phyloP scores from a whole-genome alignment of 2,888 invertebrate genomes.

The Fragum sueziense region DNA sequence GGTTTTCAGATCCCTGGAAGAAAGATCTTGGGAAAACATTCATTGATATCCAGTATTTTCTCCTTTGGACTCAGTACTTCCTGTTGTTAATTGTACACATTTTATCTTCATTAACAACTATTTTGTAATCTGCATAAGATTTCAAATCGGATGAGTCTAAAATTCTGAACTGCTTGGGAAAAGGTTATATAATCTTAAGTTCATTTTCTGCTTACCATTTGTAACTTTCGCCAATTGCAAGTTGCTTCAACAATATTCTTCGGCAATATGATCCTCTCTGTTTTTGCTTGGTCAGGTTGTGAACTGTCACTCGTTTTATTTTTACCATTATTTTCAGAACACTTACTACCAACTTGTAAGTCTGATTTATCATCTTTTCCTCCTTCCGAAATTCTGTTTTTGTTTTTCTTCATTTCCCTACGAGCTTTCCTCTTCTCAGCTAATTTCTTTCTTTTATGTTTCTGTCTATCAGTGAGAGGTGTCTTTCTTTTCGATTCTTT shows the following conservation, averaged over 20 bases:
- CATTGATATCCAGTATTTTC: background rate
- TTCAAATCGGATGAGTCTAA: background rate
- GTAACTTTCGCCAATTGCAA: conserved; percentile 73
- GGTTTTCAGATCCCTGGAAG: background rate
- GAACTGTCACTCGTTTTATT: background rate
- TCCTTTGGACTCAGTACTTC: background rate
- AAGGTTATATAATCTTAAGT: background rate
- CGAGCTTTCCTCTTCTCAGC: conserved; percentile 13
- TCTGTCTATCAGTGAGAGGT: conserved; percentile 31
- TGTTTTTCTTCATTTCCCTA: background rate
- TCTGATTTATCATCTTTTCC: background rate
- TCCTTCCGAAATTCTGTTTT: background rate
- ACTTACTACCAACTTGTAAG: no score
- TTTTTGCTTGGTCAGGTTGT: background rate
- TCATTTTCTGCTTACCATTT: conserved; percentile 58
- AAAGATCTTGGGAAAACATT: background rate
- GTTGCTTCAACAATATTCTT: conserved; percentile 60
- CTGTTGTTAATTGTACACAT: background rate
- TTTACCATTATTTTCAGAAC: background rate
- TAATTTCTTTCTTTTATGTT: conserved; percentile 32
- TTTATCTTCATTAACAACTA: background rate
- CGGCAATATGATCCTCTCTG: conserved; percentile 41
- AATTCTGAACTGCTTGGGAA: background rate
- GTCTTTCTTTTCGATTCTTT: conserved; percentile 10
- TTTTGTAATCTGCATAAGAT: background rate